These are phyloP conservation scores for Coregonus clupeaformis DNA, from an alignment of 2,113 vertebrate genomes.

Conservation along the genomic window DNA sequence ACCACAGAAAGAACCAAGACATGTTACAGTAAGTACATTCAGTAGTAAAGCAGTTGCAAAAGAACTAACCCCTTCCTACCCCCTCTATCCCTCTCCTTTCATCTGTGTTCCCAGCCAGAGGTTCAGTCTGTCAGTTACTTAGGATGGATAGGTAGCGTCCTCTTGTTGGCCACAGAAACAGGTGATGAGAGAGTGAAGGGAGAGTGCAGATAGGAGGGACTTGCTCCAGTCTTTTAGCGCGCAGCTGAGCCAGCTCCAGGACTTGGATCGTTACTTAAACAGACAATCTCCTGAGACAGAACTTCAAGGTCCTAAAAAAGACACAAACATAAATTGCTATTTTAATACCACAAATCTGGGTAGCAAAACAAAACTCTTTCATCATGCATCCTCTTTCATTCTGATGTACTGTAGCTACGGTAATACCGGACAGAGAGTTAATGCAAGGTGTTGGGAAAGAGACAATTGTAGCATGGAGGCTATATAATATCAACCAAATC, in stretches of 20 bases:
- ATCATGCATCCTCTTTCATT: too few species aligned
- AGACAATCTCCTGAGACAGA: slow-evolving; percentile 88
- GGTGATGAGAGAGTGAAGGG: slow-evolving; percentile 10
- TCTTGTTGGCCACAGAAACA: too few species aligned
- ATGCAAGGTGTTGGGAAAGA: too few species aligned
- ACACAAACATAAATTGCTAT: slow-evolving; percentile 5
- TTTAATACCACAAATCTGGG: neutral
- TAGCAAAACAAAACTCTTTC: slow-evolving; percentile 6
- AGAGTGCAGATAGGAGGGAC: neutral
- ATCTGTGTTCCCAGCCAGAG: neutral
- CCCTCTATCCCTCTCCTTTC: slow-evolving; percentile 17
- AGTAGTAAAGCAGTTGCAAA: slow-evolving; percentile 28
- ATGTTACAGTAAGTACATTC: slow-evolving; percentile 56
- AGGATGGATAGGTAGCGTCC: too few species aligned
- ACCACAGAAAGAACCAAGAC: slow-evolving; percentile 2
- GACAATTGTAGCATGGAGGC: too few species aligned
- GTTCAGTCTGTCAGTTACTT: neutral
- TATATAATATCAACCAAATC: too few species aligned
- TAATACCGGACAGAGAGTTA: too few species aligned
- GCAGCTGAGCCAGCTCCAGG: slow-evolving; percentile 36
- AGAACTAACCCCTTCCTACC: neutral
- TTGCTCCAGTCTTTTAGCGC: slow-evolving; percentile 56
- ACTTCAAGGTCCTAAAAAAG: slow-evolving; percentile 80
- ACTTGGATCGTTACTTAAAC: slow-evolving; percentile 78
- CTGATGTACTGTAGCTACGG: too few species aligned